Conservation (phyloP, 2,888 invertebrate genomes). For the Stenurella melanura region DNA sequence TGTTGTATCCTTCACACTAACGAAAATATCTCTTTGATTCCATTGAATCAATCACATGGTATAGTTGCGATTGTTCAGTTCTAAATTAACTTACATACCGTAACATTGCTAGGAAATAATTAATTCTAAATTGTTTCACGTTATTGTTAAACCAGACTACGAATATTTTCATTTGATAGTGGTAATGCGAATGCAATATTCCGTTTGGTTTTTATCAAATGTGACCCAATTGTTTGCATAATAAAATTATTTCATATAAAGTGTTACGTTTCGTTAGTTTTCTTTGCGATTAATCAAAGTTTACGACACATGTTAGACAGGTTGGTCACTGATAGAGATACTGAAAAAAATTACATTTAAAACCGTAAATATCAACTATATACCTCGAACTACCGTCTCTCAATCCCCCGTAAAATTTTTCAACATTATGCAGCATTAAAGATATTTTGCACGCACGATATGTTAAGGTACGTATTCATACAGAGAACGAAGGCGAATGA, state of each 20-base stretch:
- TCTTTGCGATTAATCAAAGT: constrained; percentile 8
- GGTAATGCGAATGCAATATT: constrained; percentile 1
- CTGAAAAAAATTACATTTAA: neutral
- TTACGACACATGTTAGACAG: constrained; percentile 2
- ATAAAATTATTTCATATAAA: constrained; percentile 5
- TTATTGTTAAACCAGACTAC: neutral
- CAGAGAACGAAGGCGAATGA: too few relatives aligned
- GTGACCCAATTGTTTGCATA: constrained; percentile 34
- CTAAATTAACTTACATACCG: too few relatives aligned
- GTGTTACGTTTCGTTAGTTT: constrained; percentile 9
- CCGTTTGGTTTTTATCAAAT: constrained; percentile 16
- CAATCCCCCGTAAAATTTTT: neutral
- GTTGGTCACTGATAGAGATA: neutral
- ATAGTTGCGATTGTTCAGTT: too few relatives aligned
- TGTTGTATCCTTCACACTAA: too few relatives aligned
- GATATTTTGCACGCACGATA: neutral
- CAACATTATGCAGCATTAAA: neutral
- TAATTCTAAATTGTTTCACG: too few relatives aligned
- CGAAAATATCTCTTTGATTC: too few relatives aligned
- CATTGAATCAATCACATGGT: too few relatives aligned
- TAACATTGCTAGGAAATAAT: too few relatives aligned
- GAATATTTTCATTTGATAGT: neutral
- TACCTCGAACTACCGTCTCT: neutral
- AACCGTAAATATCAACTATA: neutral
- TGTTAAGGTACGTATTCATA: too few relatives aligned